Evolutionary conservation across 2,113 vertebrate genomes (phyloP).

Genomic region (Nycticebus coucang): DNA sequence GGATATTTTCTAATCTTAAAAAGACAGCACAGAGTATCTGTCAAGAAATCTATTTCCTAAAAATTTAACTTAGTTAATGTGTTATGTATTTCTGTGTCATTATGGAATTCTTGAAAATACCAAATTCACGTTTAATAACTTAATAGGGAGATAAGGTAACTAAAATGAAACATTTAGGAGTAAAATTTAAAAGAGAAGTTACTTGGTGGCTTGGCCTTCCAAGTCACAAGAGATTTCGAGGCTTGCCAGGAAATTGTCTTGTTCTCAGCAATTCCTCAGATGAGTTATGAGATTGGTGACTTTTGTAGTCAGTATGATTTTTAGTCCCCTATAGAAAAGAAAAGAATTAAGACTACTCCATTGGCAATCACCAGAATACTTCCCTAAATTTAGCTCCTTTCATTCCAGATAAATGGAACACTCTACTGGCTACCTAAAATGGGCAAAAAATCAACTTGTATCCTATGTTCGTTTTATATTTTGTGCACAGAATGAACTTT

Average conservation of each 20-base stretch:
- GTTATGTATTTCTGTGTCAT: neutral
- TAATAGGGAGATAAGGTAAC: neutral
- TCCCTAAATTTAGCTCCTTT: neutral
- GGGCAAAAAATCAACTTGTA: neutral
- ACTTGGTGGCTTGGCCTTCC: too few species aligned
- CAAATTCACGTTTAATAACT: neutral
- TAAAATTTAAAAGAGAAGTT: neutral
- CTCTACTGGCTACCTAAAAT: neutral
- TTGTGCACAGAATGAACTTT: neutral
- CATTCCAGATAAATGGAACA: neutral
- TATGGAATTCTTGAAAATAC: neutral
- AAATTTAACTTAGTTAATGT: neutral
- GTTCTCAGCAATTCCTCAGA: too few species aligned
- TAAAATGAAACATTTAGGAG: neutral
- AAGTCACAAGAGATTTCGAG: too few species aligned
- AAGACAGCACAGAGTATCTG: neutral
- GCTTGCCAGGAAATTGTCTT: too few species aligned
- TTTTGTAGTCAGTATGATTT: too few species aligned
- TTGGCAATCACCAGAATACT: neutral
- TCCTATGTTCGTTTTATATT: slow-evolving; percentile 1
- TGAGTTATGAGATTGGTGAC: too few species aligned
- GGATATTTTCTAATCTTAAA: neutral
- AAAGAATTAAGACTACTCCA: neutral
- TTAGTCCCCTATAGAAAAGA: neutral
- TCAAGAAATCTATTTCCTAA: neutral